A percentile compares a stretch with the other conserved stretches of the same genome.
These are phyloP conservation scores for Pemphigus obesinymphae DNA, from an alignment of 1,140 invertebrate species.

Conservation along the genomic window DNA sequence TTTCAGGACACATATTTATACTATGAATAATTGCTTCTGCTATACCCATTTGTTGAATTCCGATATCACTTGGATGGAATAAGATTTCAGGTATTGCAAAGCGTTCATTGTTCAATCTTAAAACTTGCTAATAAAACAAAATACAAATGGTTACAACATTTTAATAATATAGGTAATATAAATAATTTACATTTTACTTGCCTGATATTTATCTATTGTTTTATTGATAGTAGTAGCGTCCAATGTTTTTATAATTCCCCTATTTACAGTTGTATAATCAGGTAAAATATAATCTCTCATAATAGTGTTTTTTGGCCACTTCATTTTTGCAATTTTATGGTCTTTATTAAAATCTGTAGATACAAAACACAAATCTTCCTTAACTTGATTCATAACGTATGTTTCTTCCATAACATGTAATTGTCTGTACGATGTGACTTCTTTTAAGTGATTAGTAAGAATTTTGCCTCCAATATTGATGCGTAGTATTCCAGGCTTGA, in stretches of 20 bases:
- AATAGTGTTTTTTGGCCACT: constrained; percentile 61
- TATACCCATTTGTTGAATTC: constrained; percentile 91
- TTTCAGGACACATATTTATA: constrained; percentile 67
- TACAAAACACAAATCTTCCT: constrained; percentile 96
- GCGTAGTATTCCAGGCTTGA: constrained; percentile 70
- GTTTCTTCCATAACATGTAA: constrained; percentile 99
- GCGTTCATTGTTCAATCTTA: constrained; percentile 85
- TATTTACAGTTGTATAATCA: constrained; percentile 80
- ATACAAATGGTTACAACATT: background rate
- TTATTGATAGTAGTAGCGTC: constrained; percentile 56
- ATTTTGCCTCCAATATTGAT: constrained; percentile 96
- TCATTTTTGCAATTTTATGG: constrained; percentile 70
- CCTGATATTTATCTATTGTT: constrained; percentile 56
- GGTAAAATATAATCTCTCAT: constrained; percentile 90
- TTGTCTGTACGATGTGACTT: constrained; percentile 94
- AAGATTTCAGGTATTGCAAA: constrained; percentile 92
- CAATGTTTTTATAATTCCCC: constrained; percentile 69
- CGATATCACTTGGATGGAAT: constrained; percentile 92
- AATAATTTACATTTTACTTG: constrained; percentile 45
- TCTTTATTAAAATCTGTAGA: constrained; percentile 80
- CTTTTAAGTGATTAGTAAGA: constrained; percentile 96
- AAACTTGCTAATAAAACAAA: constrained; percentile 59
- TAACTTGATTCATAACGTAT: constrained; percentile 96
- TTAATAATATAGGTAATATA: background rate
- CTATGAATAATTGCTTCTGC: constrained; percentile 79